Evolutionary conservation across 2,888 invertebrate species (phyloP).

Genomic region (Julus scandinavius): DNA sequence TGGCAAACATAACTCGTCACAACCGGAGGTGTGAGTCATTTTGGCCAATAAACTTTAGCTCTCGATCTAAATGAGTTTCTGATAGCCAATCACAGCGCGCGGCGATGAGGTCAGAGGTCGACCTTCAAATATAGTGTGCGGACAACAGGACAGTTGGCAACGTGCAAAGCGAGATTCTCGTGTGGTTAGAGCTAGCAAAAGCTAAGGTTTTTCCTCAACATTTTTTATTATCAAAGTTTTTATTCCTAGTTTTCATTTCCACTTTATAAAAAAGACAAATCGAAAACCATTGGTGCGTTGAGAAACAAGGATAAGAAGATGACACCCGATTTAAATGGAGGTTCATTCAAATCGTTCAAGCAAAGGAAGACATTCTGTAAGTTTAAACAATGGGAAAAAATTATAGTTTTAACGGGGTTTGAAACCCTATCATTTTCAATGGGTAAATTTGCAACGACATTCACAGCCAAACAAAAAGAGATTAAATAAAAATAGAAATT

Average conservation of each 20-base stretch:
- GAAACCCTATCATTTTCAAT: no score
- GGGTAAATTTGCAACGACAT: no score
- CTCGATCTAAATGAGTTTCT: not conserved
- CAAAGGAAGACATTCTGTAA: conserved; percentile 67
- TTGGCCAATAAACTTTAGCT: not conserved
- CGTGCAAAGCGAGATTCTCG: not conserved
- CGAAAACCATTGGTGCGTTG: not conserved
- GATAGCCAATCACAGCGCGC: not conserved
- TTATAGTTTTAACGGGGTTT: no score
- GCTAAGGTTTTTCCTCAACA: not conserved
- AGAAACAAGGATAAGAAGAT: conserved; percentile 48
- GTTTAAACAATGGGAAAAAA: conserved; percentile 54
- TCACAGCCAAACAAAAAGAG: no score
- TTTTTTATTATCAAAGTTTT: not conserved
- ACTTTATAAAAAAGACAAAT: not conserved
- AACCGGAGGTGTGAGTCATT: not conserved
- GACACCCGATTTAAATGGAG: conserved; percentile 64
- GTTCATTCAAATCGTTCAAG: conserved; percentile 65
- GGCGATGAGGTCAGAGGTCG: not conserved
- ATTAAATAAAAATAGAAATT: no score
- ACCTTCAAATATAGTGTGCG: not conserved
- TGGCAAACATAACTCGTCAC: not conserved
- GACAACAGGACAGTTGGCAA: not conserved
- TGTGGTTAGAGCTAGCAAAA: not conserved
- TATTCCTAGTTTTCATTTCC: not conserved